Base-by-base conservation (phyloP, 2,797 vertebrate genomes). In the Muraenolepis orangiensis region DNA sequence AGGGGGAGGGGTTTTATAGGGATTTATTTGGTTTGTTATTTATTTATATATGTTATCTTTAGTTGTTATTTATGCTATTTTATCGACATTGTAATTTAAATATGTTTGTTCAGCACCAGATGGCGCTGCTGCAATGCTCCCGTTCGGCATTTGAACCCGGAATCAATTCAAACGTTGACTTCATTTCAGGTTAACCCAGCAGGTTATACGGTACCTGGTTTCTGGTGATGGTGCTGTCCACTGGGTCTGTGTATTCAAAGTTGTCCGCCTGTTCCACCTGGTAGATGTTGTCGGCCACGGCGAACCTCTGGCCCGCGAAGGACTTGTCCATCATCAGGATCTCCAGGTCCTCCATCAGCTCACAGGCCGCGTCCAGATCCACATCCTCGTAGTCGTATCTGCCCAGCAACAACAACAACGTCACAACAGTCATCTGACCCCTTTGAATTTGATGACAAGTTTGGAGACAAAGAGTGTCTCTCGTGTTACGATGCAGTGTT, bases 331-430 rank as follows among this genome's bases (percentile, higher is more conserved):
- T 88, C 78, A 98, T 95, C 82, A 95, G 28, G 0, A 94, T 70
- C 91, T 99, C 96, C 88, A 99, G 84, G 81, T 98, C 95, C 84
- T 96, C 95, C 95, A 99, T 98, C 95, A 98, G 96, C 81, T 96
- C 96, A 86, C 92, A 95, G 12, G 97, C 97, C 1, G 91, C 91
- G 0, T 97, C 96, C 0, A 97, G 93, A 69, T 97, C 96, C 30
- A 99, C 93, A 75, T 97, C 95, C 80, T 98, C 95, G 0, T 99
- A 99, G 88, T 99, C 98, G 0, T 98, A 99, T 76, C 98, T 99
- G 80, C 31, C 13, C 46, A n/a, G n/a, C 46, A 7, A 18, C 46
- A 18, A n/a, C 23, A 36, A 28, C 30, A 61, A 36, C n/a, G 66
- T 57, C 26, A 57, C 51, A 2, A 57, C 6, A 20, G 57, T 64